Evolutionary conservation across 2,888 invertebrate species (phyloP), one percentile per base, ranked within the genome.

Genomic region (Blomia tropicalis): DNA sequence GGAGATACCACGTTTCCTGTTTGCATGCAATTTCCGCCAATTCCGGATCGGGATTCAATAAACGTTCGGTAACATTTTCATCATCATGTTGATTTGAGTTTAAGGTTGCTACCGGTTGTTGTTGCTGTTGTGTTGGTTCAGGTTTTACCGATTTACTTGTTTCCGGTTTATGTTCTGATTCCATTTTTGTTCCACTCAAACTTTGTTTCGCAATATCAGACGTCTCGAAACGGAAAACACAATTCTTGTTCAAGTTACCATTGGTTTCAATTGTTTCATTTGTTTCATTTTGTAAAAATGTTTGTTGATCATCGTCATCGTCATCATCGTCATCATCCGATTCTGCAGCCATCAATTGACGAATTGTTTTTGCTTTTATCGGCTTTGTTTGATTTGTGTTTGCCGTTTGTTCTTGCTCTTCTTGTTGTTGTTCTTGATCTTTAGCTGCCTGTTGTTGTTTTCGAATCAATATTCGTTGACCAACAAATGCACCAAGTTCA

Each of bases 1-100:
- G 81, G 1, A 91, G 90, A 75, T 93, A 95, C 91, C 92, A 93
- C 72, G 90, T 90, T 70, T 87, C 84, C 69, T 88, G 84, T 77
- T 92, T 91, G 7, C 85, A 85, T 73, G 87, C 86, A 67, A 89
- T 72, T 59, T 70, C 70, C 29, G 54, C 3, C 29, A 56, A 25
- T 36, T 56, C 56, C 17, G 56, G 56, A 36, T 56, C 56, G 2
- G 56, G 32, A 11, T n/a, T 32, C 23, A 56, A 25, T 23, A 56
- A 25, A 19, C 56, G 27, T 32, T 56, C 56, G 51, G 7, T n/a
- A 7, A 27, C 23, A n/a, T 47, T 27, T 19, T 47, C 51, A 47
- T 22, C n/a, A 7, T 7, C 7, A 11, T 25, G 7, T 27, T 47
- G 23, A 11, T 7, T 47, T 7, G 7, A 19, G 51, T 22, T 19